Base-by-base conservation (phyloP, 2,888 invertebrate genomes). In the Drosophila eohydei region DNA sequence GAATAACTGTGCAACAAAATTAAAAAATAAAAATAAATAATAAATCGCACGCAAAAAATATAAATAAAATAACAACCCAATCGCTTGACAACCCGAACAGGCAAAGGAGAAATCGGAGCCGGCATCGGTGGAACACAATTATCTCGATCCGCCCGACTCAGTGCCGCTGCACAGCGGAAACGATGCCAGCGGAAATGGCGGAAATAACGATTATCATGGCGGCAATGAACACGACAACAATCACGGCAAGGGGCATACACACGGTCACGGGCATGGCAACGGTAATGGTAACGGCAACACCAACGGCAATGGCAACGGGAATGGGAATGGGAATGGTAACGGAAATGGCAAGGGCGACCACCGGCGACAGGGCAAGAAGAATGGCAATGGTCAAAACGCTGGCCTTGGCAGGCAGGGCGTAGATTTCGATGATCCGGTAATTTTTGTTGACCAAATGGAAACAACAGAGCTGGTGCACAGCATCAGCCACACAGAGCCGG, bases 391-490 rank as follows among this genome's bases (percentile, higher is more conserved):
- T 2, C 54, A 75, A 64, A 75, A 61, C 57, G 61, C 34, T 72
- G 74, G 72, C 69, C 67, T 64, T 62, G 74, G 72, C 57, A 71
- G 70, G 36, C 74, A 70, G 77, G 85, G 88, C 82, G 80, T 81
- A 74, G 92, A 90, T 83, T 91, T 92, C 86, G 92, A 92, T 81
- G 93, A 93, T 87, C 92, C 91, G 85, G 85, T 91, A 82, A 91
- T 92, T 88, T 92, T 91, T 79, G 91, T 91, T 77, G 91, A 92
- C 84, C 91, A 91, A 83, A 93, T 93, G 87, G 93, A 93, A 78
- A 93, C 93, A 81, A 93, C 93, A 44, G 94, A 94, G 89, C 93
- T 93, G 87, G 91, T 92, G 83, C 80, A 78, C 63, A 93, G 92
- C 78, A 92, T 92, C 83, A 93, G 92, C 82, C 93, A 91, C 89